A percentile compares a stretch with the other conserved stretches of the same genome.
These are phyloP conservation scores for Heteromyza rotundicornis DNA, from an alignment of 2,888 invertebrate species.

Conservation along the genomic window DNA sequence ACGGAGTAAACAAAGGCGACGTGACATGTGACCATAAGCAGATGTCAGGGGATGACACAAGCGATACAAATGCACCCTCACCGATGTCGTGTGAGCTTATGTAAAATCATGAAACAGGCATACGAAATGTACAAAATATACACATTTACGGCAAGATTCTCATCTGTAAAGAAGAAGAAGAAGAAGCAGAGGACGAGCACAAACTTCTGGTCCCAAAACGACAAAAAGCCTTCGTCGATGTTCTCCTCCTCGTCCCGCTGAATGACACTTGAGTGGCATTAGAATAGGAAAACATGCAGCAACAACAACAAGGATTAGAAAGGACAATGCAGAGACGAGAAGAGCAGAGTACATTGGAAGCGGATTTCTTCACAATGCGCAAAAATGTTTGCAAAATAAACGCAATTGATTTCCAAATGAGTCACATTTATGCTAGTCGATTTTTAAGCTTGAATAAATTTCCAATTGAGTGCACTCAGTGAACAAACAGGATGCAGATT, in stretches of 20 bases:
- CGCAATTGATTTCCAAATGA: background rate
- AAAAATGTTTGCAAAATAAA: background rate
- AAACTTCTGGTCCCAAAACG: background rate
- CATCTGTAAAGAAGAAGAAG: background rate
- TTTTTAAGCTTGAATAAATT: slow-evolving; percentile 6
- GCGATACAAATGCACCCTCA: background rate
- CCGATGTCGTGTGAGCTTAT: background rate
- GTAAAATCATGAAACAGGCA: background rate
- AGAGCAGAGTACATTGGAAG: background rate
- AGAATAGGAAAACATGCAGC: background rate
- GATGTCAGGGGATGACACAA: background rate
- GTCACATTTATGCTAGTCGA: background rate
- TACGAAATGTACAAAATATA: background rate
- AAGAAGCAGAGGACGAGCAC: background rate
- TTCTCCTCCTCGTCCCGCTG: background rate
- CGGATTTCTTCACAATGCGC: background rate
- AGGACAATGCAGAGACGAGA: background rate
- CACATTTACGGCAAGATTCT: background rate
- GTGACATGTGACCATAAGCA: slow-evolving; percentile 5
- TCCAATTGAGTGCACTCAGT: background rate
- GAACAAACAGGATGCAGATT: slow-evolving; percentile 2
- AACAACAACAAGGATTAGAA: slow-evolving; percentile 1
- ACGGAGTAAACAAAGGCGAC: background rate
- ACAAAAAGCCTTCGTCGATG: background rate
- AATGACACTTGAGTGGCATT: background rate